These are phyloP conservation scores for Dryococelus australis DNA, from an alignment of 2,888 invertebrate genomes.

Conservation along the genomic window DNA sequence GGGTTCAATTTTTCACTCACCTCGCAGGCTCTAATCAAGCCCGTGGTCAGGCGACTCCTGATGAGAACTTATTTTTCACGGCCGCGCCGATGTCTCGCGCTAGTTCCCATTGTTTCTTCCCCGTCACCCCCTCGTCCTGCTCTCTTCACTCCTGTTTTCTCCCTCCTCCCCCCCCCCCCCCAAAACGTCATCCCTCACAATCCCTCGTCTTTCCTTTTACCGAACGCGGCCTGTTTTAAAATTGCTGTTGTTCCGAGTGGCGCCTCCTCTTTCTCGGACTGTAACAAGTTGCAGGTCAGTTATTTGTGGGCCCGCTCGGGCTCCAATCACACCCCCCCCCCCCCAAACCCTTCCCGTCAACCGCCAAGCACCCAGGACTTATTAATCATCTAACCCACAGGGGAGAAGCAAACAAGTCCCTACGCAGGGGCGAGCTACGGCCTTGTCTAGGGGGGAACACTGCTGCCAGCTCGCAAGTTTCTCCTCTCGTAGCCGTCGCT, in stretches of 20 bases:
- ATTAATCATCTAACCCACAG: neutral
- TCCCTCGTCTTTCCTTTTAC: too few relatives aligned
- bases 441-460: neutral
- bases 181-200: too few relatives aligned
- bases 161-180: neutral
- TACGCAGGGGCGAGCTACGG: neutral
- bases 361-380: neutral
- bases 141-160: neutral
- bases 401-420: neutral
- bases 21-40: slow-evolving; percentile 8
- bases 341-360: neutral
- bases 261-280: neutral
- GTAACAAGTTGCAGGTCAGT: slow-evolving; percentile 11
- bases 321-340: neutral
- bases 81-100: neutral
- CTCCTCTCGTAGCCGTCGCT: too few relatives aligned
- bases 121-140: neutral
- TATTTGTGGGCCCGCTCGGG: neutral
- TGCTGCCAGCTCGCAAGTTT: neutral
- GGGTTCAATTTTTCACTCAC: neutral
- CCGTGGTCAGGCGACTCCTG: neutral
- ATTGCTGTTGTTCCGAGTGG: slow-evolving; percentile 6
- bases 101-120: neutral
- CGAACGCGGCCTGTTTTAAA: neutral
- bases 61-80: slow-evolving; percentile 16